These are phyloP conservation scores for Gymnothorax javanicus DNA, from an alignment of 2,797 vertebrate genomes.

Conservation along the genomic window DNA sequence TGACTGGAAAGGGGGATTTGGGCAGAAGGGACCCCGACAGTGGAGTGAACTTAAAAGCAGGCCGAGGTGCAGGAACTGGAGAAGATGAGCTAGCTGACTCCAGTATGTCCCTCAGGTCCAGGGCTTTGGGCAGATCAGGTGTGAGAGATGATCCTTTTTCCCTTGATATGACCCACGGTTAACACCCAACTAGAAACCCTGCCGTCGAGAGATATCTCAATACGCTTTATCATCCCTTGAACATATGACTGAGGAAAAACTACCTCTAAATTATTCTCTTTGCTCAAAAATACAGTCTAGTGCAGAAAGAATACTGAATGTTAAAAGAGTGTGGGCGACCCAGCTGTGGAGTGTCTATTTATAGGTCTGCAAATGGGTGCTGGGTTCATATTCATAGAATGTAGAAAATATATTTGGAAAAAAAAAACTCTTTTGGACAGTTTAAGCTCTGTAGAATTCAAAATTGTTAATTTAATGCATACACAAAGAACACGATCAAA, in stretches of 20 bases:
- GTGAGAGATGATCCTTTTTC: constrained; percentile 71
- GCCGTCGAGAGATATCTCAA: background rate
- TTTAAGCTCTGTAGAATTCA: background rate
- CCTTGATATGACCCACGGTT: constrained; percentile 65
- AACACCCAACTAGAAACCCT: constrained; percentile 17
- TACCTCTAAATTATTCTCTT: constrained; percentile 2
- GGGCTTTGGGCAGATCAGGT: constrained; percentile 59
- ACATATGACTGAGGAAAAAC: background rate
- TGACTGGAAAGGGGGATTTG: background rate
- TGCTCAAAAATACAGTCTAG: background rate
- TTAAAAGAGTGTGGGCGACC: background rate
- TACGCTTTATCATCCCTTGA: background rate
- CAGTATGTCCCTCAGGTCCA: constrained; percentile 52
- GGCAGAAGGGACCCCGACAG: background rate
- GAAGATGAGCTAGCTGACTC: background rate
- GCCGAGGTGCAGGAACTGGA: background rate
- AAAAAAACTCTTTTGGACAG: background rate
- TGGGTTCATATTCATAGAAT: background rate
- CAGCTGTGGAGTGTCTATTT: background rate
- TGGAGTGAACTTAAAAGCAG: background rate
- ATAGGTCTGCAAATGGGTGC: background rate
- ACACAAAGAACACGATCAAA: too few relatives aligned
- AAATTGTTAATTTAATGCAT: background rate
- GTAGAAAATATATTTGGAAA: background rate
- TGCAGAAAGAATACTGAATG: background rate